Evolutionary conservation across 2,888 invertebrate genomes (phyloP), one percentile per base, ranked within the genome.

Genomic region (Coelopa pilipes): DNA sequence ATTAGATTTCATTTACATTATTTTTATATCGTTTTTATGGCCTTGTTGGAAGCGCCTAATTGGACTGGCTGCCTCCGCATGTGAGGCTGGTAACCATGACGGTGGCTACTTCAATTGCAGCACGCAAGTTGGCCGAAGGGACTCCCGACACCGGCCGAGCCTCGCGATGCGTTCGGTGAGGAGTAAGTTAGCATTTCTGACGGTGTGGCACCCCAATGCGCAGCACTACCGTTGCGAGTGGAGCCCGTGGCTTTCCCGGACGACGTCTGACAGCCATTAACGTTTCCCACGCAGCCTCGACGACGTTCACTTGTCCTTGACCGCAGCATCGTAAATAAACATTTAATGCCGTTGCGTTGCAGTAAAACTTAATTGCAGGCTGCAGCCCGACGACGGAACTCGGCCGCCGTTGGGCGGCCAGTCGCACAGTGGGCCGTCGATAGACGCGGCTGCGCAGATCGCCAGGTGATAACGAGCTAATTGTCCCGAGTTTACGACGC

Each of bases 31-130:
- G 21, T 57, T 59, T 59, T 59, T 59, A 49, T 59, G 70, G 70
- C 59, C 70, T 59, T 47, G 59, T 70, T 70, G 59, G 60, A 57
- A 47, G 46, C 19, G 45, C 70, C 70, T 70, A 70, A 70, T 70
- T 70, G 70, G 70, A 47, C 46, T 59, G 46, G 70, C 59, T 70
- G 67, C 24, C 57, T 68, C 55, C 55, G 57, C 53, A 34, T 34
- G 53, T 55, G 46, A 12, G 34, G 46, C 17, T 46, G 47, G 55
- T 34, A 53, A 45, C n/a, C 21, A 12, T 24, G 15, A n/a, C 53
- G 53, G 34, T 45, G 17, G 34, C 68, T 9, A 19, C 49, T 60
- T 9, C 60, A 70, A 34, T 13, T 46, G 21, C 60, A 47, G 45
- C 59, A 59, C 34, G 34, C 34, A 7, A 2, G 34, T 34, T 34